Base-by-base conservation (phyloP, 2,888 invertebrate genomes). In the Ophioninae sp. region DNA sequence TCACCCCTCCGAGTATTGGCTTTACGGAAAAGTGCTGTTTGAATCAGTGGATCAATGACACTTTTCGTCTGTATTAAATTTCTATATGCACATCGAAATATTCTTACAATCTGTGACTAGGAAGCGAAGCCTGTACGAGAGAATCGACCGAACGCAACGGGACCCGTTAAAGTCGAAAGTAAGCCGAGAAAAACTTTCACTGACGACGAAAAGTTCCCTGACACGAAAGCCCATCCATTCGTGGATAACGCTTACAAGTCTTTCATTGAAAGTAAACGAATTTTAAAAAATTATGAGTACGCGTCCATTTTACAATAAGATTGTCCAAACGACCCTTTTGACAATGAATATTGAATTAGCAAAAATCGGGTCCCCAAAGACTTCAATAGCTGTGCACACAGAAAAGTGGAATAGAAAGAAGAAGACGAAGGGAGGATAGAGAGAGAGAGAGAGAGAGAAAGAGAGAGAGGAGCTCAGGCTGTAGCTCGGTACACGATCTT, bases 131-230 rank as follows among this genome's bases (percentile, higher is more conserved):
- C 13, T 51, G 6, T 51, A 51, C 13, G 64, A 41, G 17, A 23
- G 51, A 22, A 23, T 23, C 30, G 80, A 30, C 59, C 61, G 79
- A 63, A 41, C 51, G 39, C 44, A 56, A 56, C 63, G 68, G 58
- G 82, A 64, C 72, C 81, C 86, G 86, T 82, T 88, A 89, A 88
- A 90, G 90, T 91, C 88, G 91, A 91, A 91, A 91, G 91, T 91
- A 88, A 90, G 87, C 87, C 87, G 85, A 86, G 85, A 89, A 91
- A 74, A 84, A 84, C 91, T 91, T 91, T 91, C 91, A 91, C 91
- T 91, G 89, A 90, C 88, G 88, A 89, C 87, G 85, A 87, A 89
- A 89, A 87, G 87, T 86, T 86, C 84, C 41, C 17, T 22, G 7
- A 61, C 13, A 61, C 59, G 17, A 51, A 17, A 51, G 51, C 51